Percentiles rank a stretch among this genome's conserved stretches.
These are phyloP conservation scores for Nannobrachium achirus DNA, from an alignment of 2,113 vertebrate species.

Conservation along the genomic window DNA sequence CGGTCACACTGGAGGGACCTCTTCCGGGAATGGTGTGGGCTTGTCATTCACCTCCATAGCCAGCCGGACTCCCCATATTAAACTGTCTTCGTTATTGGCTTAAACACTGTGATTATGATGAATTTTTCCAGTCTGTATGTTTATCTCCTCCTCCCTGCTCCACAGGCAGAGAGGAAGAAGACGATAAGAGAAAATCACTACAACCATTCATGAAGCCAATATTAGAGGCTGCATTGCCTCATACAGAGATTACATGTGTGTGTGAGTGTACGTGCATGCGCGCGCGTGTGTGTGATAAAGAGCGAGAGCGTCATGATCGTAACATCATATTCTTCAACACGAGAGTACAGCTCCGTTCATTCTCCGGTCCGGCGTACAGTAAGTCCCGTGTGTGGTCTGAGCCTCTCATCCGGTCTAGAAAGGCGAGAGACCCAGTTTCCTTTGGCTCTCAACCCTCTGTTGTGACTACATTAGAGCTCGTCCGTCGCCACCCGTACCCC, in stretches of 20 bases:
- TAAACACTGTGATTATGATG: no score
- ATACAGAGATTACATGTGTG: not conserved
- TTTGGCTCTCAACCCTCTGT: slow-evolving; percentile 88
- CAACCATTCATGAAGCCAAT: no score
- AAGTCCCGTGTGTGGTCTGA: slow-evolving; percentile 64
- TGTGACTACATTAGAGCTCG: slow-evolving; percentile 87
- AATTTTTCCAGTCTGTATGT: no score
- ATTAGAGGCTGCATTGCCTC: no score
- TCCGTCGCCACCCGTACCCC: slow-evolving; percentile 20
- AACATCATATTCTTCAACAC: slow-evolving; percentile 23
- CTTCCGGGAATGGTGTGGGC: no score
- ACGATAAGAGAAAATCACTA: no score
- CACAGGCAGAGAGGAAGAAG: no score
- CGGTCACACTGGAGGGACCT: no score
- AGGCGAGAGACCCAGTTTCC: slow-evolving; percentile 86
- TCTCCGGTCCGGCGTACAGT: slow-evolving; percentile 43
- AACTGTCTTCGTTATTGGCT: not conserved
- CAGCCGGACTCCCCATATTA: not conserved
- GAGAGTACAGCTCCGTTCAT: slow-evolving; percentile 26
- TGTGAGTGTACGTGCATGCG: not conserved
- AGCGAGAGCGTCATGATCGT: slow-evolving; percentile 7
- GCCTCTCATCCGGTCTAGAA: slow-evolving; percentile 86
- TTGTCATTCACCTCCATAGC: no score
- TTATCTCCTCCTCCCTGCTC: no score
- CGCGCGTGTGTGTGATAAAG: slow-evolving; percentile 2